phyloP scores from a whole-genome alignment of 2,888 invertebrate species.

The Dione juno region DNA sequence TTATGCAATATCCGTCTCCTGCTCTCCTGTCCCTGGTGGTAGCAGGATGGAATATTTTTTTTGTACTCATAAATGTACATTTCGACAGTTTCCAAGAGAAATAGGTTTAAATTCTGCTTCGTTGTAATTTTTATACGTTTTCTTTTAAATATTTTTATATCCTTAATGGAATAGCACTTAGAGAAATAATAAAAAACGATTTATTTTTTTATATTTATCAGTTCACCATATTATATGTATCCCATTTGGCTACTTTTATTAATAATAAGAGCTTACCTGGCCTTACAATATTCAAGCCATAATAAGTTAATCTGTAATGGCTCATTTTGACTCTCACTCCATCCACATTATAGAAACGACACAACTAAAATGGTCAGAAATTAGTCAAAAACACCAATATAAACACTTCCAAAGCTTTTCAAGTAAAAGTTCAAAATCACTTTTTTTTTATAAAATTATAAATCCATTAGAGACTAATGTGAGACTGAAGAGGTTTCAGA shows the following conservation, averaged over 20 bases:
- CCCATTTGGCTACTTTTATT: not conserved
- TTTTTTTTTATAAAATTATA: constrained; percentile 12
- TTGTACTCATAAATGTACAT: too few relatives aligned
- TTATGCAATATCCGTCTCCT: too few relatives aligned
- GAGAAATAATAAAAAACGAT: too few relatives aligned
- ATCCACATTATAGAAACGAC: not conserved
- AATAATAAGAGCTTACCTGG: not conserved
- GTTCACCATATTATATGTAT: too few relatives aligned
- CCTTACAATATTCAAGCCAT: not conserved
- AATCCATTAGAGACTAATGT: not conserved
- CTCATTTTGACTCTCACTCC: not conserved
- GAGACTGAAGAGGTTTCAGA: not conserved
- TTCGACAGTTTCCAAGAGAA: too few relatives aligned
- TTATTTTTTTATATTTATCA: too few relatives aligned
- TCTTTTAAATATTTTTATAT: too few relatives aligned
- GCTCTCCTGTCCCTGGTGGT: too few relatives aligned
- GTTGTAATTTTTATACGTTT: too few relatives aligned
- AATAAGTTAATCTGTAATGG: constrained; percentile 1
- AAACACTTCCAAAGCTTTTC: not conserved
- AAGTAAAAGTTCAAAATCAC: not conserved
- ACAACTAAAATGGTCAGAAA: not conserved
- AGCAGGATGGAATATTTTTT: too few relatives aligned
- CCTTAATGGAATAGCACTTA: too few relatives aligned
- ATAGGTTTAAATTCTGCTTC: too few relatives aligned
- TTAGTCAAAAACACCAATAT: not conserved